Percentiles rank a stretch among this genome's conserved stretches.
Evolutionary conservation across 2,797 vertebrate genomes (phyloP).

Genomic region (Clarias laeviceps): DNA sequence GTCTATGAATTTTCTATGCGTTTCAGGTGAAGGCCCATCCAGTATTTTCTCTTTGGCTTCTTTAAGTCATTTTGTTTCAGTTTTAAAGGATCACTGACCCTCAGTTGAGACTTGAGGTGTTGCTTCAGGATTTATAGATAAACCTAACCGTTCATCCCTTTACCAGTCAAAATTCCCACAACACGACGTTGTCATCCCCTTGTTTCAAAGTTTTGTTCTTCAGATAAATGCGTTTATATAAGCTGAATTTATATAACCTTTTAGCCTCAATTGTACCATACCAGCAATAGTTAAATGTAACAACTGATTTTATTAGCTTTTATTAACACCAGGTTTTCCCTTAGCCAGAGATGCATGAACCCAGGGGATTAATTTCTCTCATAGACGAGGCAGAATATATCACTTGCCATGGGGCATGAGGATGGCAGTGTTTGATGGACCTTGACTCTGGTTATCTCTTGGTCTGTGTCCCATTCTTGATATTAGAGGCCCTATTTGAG

Average conservation of each 20-base stretch:
- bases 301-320: not conserved
- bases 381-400: not conserved
- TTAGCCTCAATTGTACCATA: not conserved
- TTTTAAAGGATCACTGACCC: not conserved
- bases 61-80: not conserved
- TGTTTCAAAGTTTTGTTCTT: not conserved
- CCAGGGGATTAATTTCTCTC: not conserved
- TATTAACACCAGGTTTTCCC: not conserved
- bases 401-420: not conserved
- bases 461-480: not conserved
- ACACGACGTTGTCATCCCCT: too few relatives aligned
- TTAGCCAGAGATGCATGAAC: not conserved
- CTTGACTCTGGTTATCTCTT: not conserved
- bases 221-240: not conserved
- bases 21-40: too few relatives aligned
- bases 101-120: not conserved
- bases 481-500: not conserved
- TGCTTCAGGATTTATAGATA: not conserved
- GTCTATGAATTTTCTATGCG: too few relatives aligned
- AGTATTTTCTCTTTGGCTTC: too few relatives aligned
- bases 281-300: not conserved
- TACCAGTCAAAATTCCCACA: not conserved
- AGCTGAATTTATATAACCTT: not conserved
- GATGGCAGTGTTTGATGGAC: not conserved
- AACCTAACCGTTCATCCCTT: too few relatives aligned